Evolutionary conservation across 2,797 vertebrate species (phyloP), one percentile per base, ranked within the genome.

Genomic region (Molossus alvarezi): DNA sequence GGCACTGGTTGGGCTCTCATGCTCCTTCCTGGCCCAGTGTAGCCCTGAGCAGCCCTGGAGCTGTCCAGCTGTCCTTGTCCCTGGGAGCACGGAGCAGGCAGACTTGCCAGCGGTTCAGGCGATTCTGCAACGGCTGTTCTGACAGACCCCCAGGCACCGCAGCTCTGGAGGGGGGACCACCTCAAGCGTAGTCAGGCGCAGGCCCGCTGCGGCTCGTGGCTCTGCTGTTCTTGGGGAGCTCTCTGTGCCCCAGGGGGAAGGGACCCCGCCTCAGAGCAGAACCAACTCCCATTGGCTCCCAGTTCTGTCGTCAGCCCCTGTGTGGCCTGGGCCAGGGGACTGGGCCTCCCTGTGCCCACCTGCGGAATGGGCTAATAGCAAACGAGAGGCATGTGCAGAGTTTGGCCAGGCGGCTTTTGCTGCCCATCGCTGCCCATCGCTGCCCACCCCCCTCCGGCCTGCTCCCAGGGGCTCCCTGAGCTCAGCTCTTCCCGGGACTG

Each of bases 41-140:
- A 23, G 67, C 55, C 29, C 23, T 6, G 8, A n/a, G 69, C 27
- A 13, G 48, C 48, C 23, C 37, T 13, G 1, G 25, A 71, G 41
- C 67, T 27, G 17, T 23, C 18, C 18, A 1, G 57, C 18, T 20
- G 17, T 17, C 55, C 15, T 17, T 17, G 7, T 21, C 21, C 27
- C 27, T 53, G 13, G 48, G 37, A 58, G 51, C 4, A 1, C 11
- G 29, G 33, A 60, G n/a, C 51, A 37, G 9, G 15, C 20, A 41
- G 58, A 18, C 4, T 14, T 5, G 17, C 9, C 10, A 33, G 67
- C 9, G 64, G 53, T 0, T 6, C 12, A 79, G 41, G 57, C 12
- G 21, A 0, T 14, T 27, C 65, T 1, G 6, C 0, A 7, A 48
- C 11, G 9, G 0, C 6, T 0, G n/a, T 60, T 37, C 4, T 6